Conservation (phyloP, 1,140 invertebrate genomes). For the Caenorhabditis latens region DNA sequence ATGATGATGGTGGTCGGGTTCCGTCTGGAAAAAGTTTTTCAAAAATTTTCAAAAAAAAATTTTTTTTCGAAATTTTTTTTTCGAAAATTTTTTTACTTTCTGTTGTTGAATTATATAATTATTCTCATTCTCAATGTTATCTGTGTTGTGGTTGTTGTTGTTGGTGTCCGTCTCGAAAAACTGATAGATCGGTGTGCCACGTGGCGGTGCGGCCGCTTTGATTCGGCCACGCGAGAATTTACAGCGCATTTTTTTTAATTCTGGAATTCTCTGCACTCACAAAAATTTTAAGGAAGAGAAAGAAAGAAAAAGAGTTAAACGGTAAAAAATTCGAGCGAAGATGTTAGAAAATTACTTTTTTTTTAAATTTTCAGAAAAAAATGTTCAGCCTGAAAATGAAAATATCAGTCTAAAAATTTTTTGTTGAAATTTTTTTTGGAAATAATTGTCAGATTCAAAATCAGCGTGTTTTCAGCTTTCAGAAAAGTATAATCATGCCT, state of each 20-base stretch:
- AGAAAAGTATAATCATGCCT: too few species aligned
- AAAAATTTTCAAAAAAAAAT: not conserved
- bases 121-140: not conserved
- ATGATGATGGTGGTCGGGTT: not conserved
- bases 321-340: not conserved
- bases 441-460: too few species aligned
- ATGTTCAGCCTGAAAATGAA: too few species aligned
- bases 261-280: not conserved
- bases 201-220: conserved; percentile 24
- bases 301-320: not conserved
- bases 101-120: not conserved
- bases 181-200: conserved; percentile 45
- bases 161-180: conserved; percentile 10
- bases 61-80: not conserved
- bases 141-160: not conserved
- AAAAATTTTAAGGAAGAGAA: not conserved
- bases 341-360: too few species aligned
- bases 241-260: not conserved
- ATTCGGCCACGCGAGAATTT: conserved; percentile 31
- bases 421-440: too few species aligned
- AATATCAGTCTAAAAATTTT: too few species aligned
- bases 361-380: too few species aligned
- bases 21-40: not conserved
- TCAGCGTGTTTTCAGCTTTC: too few species aligned
- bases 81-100: conserved; percentile 10